These are phyloP conservation scores for Cecidostiba fungosa DNA, from an alignment of 2,888 invertebrate genomes.

Conservation along the genomic window DNA sequence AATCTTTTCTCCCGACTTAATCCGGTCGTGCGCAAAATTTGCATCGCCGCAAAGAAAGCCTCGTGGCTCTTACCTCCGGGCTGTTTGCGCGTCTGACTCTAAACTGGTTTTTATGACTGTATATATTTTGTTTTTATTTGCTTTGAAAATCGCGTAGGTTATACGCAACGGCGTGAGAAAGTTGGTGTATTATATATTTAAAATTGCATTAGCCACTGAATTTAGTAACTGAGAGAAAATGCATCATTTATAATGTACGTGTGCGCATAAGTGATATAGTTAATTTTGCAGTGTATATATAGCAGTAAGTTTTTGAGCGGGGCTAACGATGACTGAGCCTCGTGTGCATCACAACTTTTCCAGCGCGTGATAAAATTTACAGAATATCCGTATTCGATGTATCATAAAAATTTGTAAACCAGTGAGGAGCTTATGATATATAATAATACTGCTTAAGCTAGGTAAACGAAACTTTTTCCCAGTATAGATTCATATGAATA, in stretches of 20 bases:
- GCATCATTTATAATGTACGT: neutral
- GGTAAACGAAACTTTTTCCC: too few species aligned
- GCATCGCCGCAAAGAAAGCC: constrained; percentile 33
- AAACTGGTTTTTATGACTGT: neutral
- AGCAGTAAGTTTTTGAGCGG: neutral
- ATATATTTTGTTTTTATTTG: neutral
- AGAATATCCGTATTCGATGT: too few species aligned
- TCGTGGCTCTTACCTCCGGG: neutral
- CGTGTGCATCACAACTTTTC: neutral
- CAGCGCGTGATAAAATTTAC: too few species aligned
- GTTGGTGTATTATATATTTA: neutral
- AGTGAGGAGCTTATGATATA: too few species aligned
- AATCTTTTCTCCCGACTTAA: constrained; percentile 14
- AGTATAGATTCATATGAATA: too few species aligned
- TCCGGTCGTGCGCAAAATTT: neutral
- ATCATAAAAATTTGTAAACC: too few species aligned
- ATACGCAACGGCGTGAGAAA: neutral
- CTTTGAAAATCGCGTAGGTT: neutral
- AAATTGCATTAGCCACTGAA: neutral
- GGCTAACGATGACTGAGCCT: constrained; percentile 9
- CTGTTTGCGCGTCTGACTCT: neutral
- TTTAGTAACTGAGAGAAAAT: neutral
- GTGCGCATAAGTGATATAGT: neutral
- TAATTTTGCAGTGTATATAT: neutral
- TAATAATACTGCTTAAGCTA: too few species aligned